Conservation (phyloP, 2,888 invertebrate species). For the Lampropteryx suffumata region DNA sequence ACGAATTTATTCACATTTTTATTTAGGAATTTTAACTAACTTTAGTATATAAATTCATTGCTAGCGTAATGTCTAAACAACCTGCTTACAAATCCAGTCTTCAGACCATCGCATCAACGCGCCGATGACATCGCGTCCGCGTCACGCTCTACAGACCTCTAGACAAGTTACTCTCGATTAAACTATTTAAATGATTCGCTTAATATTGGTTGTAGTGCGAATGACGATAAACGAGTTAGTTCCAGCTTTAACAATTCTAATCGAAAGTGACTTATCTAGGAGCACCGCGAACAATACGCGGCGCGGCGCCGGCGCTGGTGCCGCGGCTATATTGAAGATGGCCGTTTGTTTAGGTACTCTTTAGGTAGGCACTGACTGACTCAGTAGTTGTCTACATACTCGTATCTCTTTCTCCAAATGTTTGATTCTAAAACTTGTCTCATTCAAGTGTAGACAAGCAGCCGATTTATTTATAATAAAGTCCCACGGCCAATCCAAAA, state of each 20-base stretch:
- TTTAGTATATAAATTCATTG: slow-evolving; percentile 71
- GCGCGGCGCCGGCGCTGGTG: too few relatives aligned
- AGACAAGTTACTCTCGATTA: neutral
- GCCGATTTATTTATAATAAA: neutral
- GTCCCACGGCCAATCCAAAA: slow-evolving; percentile 12
- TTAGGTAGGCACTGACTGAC: neutral
- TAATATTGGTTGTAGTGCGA: too few relatives aligned
- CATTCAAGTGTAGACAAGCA: too few relatives aligned
- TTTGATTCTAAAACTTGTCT: too few relatives aligned
- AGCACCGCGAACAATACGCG: neutral
- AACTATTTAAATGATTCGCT: neutral
- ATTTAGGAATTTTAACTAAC: slow-evolving; percentile 73
- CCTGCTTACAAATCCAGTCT: slow-evolving; percentile 70
- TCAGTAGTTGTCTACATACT: too few relatives aligned
- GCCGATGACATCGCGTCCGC: slow-evolving; percentile 4
- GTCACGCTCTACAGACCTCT: neutral
- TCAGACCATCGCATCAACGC: slow-evolving; percentile 37
- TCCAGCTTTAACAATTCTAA: neutral
- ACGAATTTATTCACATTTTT: slow-evolving; percentile 53
- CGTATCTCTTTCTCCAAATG: too few relatives aligned
- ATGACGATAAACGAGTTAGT: too few relatives aligned
- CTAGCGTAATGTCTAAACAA: slow-evolving; percentile 70
- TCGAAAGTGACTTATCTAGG: neutral
- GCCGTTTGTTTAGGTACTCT: neutral
- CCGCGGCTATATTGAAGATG: slow-evolving; percentile 1